phyloP scores from a whole-genome alignment of 2,797 vertebrate genomes.

The Oreortyx pictus region DNA sequence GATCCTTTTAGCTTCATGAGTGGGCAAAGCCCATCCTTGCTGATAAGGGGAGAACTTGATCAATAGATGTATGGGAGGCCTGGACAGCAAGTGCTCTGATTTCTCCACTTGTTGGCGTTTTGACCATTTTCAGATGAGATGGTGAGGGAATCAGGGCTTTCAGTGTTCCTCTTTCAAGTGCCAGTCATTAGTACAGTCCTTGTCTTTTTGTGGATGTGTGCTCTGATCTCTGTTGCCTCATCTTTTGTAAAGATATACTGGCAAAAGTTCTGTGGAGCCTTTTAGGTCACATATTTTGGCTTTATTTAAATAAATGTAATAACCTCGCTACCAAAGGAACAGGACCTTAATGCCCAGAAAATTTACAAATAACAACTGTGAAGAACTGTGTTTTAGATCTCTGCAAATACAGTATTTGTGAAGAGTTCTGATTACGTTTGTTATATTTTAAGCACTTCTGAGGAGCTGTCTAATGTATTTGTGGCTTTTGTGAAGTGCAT shows the following conservation, averaged over 20 bases:
- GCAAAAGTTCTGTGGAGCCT: too few relatives aligned
- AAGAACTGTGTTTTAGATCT: background rate
- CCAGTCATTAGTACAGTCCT: background rate
- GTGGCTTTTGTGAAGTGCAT: background rate
- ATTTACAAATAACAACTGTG: background rate
- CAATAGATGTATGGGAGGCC: background rate
- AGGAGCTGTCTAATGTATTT: background rate
- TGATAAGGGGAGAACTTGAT: background rate
- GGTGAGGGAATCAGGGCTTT: background rate
- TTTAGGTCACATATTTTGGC: background rate
- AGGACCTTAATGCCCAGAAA: background rate
- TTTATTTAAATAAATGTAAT: background rate
- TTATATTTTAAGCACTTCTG: background rate
- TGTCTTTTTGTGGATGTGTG: background rate
- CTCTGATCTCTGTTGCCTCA: background rate
- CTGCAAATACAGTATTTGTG: background rate
- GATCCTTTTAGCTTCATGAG: background rate
- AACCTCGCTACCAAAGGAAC: background rate
- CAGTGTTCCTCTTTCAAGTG: background rate
- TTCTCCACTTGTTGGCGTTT: background rate
- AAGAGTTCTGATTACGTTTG: background rate
- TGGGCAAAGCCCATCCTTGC: background rate
- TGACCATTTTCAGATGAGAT: accelerated
- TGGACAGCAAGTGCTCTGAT: background rate
- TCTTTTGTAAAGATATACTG: too few relatives aligned